Conservation (phyloP, 2,888 invertebrate species). For the Cataglyphis rosenhaueri region DNA sequence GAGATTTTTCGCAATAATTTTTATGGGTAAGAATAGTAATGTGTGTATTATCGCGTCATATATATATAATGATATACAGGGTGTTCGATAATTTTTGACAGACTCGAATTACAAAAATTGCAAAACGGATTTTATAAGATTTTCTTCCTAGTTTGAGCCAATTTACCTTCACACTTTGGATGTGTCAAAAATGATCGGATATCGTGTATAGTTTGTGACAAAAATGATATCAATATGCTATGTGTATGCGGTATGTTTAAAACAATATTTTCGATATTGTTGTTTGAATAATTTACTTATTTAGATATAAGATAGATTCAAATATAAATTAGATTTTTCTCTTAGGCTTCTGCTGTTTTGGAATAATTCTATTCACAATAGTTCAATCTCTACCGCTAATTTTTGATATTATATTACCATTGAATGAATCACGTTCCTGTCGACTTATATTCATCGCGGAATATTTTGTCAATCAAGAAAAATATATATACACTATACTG, state of each 20-base stretch:
- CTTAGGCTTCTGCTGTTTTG: not conserved
- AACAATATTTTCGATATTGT: not conserved
- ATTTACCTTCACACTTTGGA: too few relatives aligned
- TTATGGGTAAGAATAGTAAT: constrained; percentile 1
- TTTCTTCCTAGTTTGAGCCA: too few relatives aligned
- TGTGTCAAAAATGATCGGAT: too few relatives aligned
- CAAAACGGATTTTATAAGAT: too few relatives aligned
- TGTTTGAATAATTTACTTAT: not conserved
- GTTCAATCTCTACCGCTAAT: not conserved
- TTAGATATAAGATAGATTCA: not conserved
- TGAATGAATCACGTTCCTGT: constrained; percentile 29
- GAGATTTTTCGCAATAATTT: not conserved
- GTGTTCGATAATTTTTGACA: too few relatives aligned
- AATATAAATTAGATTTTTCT: not conserved
- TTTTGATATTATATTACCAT: constrained; percentile 20
- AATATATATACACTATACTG: not conserved
- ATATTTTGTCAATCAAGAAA: constrained; percentile 28
- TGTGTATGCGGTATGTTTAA: not conserved
- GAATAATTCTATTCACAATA: not conserved
- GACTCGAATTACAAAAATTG: too few relatives aligned
- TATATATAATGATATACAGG: not conserved
- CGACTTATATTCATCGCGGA: not conserved
- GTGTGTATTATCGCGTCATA: not conserved
- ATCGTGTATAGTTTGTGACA: not conserved
- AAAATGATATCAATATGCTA: not conserved